Evolutionary conservation across 1,140 invertebrate species (phyloP).

Genomic region (Paraescarpia echinospica): DNA sequence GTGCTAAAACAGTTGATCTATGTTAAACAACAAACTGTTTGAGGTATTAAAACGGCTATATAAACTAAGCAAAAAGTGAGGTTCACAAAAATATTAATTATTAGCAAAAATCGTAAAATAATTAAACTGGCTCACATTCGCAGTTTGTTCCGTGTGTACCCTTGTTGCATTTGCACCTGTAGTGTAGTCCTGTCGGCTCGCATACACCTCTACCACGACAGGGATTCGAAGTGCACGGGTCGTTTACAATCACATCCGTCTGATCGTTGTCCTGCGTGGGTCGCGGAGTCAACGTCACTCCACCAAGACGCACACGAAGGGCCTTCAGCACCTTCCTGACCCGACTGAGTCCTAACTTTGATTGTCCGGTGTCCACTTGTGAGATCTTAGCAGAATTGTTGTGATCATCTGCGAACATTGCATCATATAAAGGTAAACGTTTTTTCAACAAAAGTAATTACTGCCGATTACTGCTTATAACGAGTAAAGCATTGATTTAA

Average conservation of each 20-base stretch:
- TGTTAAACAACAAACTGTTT: neutral
- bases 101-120: neutral
- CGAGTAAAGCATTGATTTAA: too few species aligned
- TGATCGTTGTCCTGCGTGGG: too few species aligned
- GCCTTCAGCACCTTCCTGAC: neutral
- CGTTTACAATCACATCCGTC: too few species aligned
- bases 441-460: too few species aligned
- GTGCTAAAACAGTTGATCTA: neutral
- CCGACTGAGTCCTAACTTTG: too few species aligned
- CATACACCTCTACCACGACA: neutral
- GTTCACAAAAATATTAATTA: neutral
- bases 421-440: too few species aligned
- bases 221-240: neutral
- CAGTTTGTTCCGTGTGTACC: neutral
- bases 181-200: neutral
- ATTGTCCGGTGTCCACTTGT: too few species aligned
- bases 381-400: too few species aligned
- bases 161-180: neutral
- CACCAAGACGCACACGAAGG: neutral
- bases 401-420: too few species aligned
- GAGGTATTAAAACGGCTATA: neutral
- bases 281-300: neutral
- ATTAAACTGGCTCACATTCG: neutral
- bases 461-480: too few species aligned
- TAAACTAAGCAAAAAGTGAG: neutral